These are phyloP conservation scores for Ichneumoninae sp. DNA, from an alignment of 2,888 invertebrate species.

Conservation along the genomic window DNA sequence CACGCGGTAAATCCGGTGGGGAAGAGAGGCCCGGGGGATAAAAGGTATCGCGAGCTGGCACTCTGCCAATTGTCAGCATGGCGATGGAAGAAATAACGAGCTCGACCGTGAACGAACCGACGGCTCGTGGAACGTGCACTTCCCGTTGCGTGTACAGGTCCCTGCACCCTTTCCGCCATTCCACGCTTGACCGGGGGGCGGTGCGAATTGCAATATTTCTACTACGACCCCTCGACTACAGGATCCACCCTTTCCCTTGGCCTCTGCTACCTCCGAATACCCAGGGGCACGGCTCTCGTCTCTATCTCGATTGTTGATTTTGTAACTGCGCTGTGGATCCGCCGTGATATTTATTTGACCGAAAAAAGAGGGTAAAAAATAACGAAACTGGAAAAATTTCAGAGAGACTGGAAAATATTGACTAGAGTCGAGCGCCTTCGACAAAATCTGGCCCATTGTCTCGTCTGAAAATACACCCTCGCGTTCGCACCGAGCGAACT, in stretches of 20 bases:
- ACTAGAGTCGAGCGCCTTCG: background rate
- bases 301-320: conserved; percentile 55
- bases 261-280: conserved; percentile 17
- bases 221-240: conserved; percentile 52
- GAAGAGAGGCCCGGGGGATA: conserved; percentile 69
- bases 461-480: background rate
- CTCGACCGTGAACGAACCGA: conserved; percentile 65
- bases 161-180: conserved; percentile 36
- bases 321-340: conserved; percentile 49
- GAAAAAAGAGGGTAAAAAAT: background rate
- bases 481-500: background rate
- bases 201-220: conserved; percentile 67
- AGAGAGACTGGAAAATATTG: background rate
- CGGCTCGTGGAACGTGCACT: conserved; percentile 64
- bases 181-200: conserved; percentile 46
- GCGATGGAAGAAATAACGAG: conserved; percentile 67
- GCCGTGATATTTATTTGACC: conserved; percentile 55
- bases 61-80: conserved; percentile 67
- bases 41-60: conserved; percentile 74
- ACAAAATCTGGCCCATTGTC: background rate
- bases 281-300: conserved; percentile 32
- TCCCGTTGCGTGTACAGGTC: conserved; percentile 63
- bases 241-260: conserved; percentile 12
- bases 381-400: background rate
- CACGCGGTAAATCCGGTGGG: conserved; percentile 39